These are phyloP conservation scores for Synodontis membranacea DNA, from an alignment of 2,113 vertebrate genomes.

Conservation along the genomic window DNA sequence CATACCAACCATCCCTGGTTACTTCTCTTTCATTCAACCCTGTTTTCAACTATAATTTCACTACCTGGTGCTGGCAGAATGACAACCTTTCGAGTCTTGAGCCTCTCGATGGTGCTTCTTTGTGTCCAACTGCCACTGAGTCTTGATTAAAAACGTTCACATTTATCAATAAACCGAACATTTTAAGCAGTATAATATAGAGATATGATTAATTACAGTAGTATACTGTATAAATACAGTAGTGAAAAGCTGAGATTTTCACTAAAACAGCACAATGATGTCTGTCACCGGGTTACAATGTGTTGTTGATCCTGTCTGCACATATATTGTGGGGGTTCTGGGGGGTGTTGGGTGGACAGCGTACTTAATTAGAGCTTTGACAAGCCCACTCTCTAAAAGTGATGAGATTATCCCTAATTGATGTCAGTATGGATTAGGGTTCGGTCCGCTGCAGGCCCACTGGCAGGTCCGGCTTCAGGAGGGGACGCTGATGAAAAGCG, in stretches of 20 bases:
- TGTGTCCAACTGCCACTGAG: background rate
- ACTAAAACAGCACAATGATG: slow-evolving; percentile 75
- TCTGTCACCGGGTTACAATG: slow-evolving; percentile 81
- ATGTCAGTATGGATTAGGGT: slow-evolving; percentile 90
- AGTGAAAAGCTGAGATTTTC: slow-evolving; percentile 69
- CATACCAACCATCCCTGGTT: background rate
- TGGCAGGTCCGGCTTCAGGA: slow-evolving; percentile 83
- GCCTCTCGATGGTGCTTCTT: background rate
- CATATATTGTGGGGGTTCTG: slow-evolving; percentile 62
- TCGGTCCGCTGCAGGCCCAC: slow-evolving; percentile 80
- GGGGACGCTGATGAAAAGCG: slow-evolving; percentile 82
- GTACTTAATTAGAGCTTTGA: slow-evolving; percentile 92
- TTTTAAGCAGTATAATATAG: background rate
- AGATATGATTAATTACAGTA: background rate
- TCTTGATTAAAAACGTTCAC: background rate
- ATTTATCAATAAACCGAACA: background rate
- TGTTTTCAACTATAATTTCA: background rate
- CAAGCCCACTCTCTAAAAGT: slow-evolving; percentile 85
- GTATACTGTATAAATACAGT: background rate
- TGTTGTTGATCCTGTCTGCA: slow-evolving; percentile 78
- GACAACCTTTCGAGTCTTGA: background rate
- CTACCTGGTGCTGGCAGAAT: background rate
- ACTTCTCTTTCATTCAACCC: no score
- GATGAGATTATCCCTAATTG: slow-evolving; percentile 95
- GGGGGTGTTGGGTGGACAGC: slow-evolving; percentile 68